Percentiles rank a stretch among this genome's conserved stretches.
Evolutionary conservation across 2,113 vertebrate species (phyloP).

Genomic region (Percopsis transmontana): DNA sequence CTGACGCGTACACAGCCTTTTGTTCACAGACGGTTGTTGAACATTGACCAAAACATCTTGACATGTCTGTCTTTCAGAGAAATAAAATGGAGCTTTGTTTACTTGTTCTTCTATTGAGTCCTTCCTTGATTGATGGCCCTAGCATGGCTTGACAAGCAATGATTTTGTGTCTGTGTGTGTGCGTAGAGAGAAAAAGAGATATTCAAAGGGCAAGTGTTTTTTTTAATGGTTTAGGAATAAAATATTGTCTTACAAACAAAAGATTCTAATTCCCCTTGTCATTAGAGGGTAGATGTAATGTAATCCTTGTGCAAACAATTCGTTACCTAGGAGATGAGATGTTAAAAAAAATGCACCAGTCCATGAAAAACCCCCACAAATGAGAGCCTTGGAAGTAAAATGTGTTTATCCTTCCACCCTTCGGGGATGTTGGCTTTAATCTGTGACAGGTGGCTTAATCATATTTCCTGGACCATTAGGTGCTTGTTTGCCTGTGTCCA

Average conservation of each 20-base stretch:
- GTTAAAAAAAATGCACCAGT: constrained; percentile 37
- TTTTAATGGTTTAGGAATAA: constrained; percentile 39
- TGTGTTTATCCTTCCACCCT: constrained; percentile 50
- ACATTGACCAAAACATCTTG: constrained; percentile 70
- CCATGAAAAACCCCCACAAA: constrained; percentile 49
- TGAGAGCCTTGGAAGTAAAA: constrained; percentile 49
- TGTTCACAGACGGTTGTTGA: constrained; percentile 62
- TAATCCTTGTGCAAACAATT: constrained; percentile 64
- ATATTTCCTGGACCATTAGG: constrained; percentile 61
- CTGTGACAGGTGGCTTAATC: constrained; percentile 36
- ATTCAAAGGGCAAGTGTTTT: constrained; percentile 12
- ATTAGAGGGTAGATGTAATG: constrained; percentile 54
- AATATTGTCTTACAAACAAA: constrained; percentile 53
- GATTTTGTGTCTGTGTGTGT: constrained; percentile 36
- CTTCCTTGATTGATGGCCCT: constrained; percentile 48
- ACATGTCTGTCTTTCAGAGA: constrained; percentile 73
- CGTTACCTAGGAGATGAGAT: constrained; percentile 58
- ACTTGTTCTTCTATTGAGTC: constrained; percentile 58
- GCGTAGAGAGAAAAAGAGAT: not conserved
- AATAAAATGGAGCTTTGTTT: constrained; percentile 73
- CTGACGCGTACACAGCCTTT: constrained; percentile 57
- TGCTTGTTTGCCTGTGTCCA: constrained; percentile 34
- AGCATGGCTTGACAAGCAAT: constrained; percentile 46
- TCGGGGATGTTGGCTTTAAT: constrained; percentile 35
- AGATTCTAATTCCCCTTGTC: constrained; percentile 53